phyloP scores from a whole-genome alignment of 53 echinoderm and acorn worm genomes.

The Echinarachnius parma region DNA sequence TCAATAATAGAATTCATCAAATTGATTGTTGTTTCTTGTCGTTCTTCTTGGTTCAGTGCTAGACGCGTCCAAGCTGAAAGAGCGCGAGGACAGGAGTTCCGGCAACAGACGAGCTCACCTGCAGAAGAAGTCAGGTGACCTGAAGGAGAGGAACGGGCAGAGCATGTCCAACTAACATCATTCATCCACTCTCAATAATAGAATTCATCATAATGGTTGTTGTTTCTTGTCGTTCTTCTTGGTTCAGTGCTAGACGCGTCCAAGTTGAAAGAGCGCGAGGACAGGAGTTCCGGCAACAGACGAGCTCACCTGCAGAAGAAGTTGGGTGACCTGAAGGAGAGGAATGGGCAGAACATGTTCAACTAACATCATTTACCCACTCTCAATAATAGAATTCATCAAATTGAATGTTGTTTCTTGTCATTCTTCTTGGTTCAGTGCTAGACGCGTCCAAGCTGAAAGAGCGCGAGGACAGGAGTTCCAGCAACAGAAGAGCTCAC shows the following conservation, averaged over 20 bases:
- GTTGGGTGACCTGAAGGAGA: conserved; percentile 56
- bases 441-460: too few relatives aligned
- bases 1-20: too few relatives aligned
- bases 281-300: conserved; percentile 57
- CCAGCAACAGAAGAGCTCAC: conserved; percentile 60
- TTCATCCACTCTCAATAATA: too few relatives aligned
- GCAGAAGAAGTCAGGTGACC: conserved; percentile 66
- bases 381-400: too few relatives aligned
- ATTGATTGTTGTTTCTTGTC: too few relatives aligned
- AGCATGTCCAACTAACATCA: too few relatives aligned
- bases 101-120: conserved; percentile 62
- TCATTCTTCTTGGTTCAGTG: too few relatives aligned
- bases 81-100: conserved; percentile 55
- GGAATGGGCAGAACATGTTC: conserved; percentile 52
- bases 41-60: too few relatives aligned
- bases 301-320: conserved; percentile 72
- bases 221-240: too few relatives aligned
- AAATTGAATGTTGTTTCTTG: too few relatives aligned
- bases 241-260: conserved; percentile 98
- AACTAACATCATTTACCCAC: too few relatives aligned
- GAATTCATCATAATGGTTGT: too few relatives aligned
- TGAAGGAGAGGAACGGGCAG: conserved; percentile 56
- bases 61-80: conserved; percentile 86
- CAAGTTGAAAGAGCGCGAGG: conserved; percentile 65
- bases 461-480: not conserved